Base-by-base conservation (phyloP, 2,888 invertebrate species). In the Salpingus planirostris region DNA sequence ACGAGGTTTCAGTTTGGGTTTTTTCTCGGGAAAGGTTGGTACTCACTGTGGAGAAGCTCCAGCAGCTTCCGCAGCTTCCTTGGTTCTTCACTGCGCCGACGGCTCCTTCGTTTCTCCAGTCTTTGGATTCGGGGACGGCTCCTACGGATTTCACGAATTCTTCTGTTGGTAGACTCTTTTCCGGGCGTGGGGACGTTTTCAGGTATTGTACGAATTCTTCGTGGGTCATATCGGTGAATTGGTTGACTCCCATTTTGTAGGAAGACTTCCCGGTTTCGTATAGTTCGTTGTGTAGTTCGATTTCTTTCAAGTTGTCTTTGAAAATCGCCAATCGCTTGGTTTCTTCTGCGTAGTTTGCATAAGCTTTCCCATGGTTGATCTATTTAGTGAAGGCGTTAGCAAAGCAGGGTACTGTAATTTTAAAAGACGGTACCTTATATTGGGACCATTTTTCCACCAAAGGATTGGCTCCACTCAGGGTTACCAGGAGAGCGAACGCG, bases 61-160 rank as follows among this genome's bases (percentile, higher is more conserved):
- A 78, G 53, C 76, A 77, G 2, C 71, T 71, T 4, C 76, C 75
- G 56, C 76, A 76, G 15, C 66, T 63, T 7, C 71, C 68, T 57
- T 72, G 70, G 44, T 71, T 56, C 46, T 71, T 71, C 6, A 71
- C 62, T 1, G 63, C 64, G 2, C 71, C 71, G 2, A 72, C 71
- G 33, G 66, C 67, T 8, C 68, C 69, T 29, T 66, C 46, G 2
- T 50, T 38, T 33, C 70, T 59, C 72, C 72, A 72, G 50, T 72
- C 70, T 7, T 70, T 59, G 5, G 18, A 6, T 18, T 18, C 18
- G 5, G 18, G 18, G 18, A 18, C 18, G 18, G 8, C 18, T 5
- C 8, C 8, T 8, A 18, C 5, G 18, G 18, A 8, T 18, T 5
- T 8, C 8, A 5, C 8, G 18, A 6, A 18, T 18, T 18, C 8